A percentile compares a stretch with the other conserved stretches of the same genome.
Evolutionary conservation across 2,797 vertebrate genomes (phyloP).

Genomic region (Sebastes iracundus): DNA sequence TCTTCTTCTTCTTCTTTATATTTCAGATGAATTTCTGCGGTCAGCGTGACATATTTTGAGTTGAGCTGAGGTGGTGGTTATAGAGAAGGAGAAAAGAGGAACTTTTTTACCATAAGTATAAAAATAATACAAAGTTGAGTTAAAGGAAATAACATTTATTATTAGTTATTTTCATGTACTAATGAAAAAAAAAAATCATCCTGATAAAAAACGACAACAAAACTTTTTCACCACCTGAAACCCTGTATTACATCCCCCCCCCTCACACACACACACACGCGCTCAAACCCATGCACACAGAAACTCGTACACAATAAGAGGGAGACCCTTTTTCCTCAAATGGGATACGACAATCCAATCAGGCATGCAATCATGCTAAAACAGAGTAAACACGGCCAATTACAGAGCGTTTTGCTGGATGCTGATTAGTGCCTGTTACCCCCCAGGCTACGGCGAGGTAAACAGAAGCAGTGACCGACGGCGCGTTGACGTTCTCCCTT

Average conservation of each 20-base stretch:
- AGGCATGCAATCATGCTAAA: conserved; percentile 77
- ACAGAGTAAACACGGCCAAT: conserved; percentile 81
- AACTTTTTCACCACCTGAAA: conserved; percentile 16
- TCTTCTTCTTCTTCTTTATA: conserved; percentile 59
- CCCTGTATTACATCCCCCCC: neutral
- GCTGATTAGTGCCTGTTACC: conserved; percentile 79
- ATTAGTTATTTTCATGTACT: neutral
- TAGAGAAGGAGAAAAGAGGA: conserved; percentile 43
- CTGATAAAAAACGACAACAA: neutral
- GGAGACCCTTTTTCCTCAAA: conserved; percentile 57
- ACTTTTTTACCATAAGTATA: conserved; percentile 7
- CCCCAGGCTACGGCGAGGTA: conserved; percentile 74
- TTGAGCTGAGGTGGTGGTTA: conserved; percentile 24
- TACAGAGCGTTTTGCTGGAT: conserved; percentile 79
- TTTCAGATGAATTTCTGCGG: conserved; percentile 59
- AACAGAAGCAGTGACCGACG: conserved; percentile 79
- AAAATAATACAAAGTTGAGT: neutral
- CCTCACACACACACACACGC: neutral
- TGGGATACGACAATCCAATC: conserved; percentile 73
- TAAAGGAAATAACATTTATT: conserved; percentile 13
- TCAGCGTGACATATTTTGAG: conserved; percentile 37
- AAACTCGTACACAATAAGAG: conserved; percentile 41
- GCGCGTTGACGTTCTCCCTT: conserved; percentile 72
- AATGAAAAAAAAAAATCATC: neutral
- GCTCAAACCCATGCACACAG: neutral